Base-by-base conservation (phyloP, 2,797 vertebrate genomes). In the Aotus griseimembra region DNA sequence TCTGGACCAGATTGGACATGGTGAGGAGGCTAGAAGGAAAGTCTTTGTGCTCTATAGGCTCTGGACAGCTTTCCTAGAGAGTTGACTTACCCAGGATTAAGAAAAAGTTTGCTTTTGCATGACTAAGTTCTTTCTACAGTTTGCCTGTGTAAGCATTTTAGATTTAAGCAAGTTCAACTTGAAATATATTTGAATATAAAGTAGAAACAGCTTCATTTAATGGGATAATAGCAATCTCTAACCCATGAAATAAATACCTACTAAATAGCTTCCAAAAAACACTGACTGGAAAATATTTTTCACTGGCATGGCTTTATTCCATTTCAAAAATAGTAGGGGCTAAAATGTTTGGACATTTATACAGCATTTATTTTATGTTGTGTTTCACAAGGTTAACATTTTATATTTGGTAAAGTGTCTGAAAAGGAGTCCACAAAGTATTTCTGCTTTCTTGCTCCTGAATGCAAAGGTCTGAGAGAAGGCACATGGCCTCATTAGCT, bases 131-230 rank as follows among this genome's bases (percentile, higher is more conserved):
- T 58, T 95, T 88, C 24, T 93, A 44, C 41, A 84, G n/a, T 95
- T 97, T 97, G 76, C 33, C 90, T 95, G 24, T 75, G 14, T 94
- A 96, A 93, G 44, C 76, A 97, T 92, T 97, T 96, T 90, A 91
- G 64, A 93, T 93, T 97, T 96, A 92, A 93, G 33, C 75, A 94
- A 83, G 33, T 93, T 92, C 84, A 84, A 91, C 80, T 92, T 86
- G 82, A 93, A 96, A 39, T 88, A n/a, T 83, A 95, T 94, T 93
- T 87, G 80, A 97, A 88, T 82, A 86, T 70, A 92, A 72, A 84
- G 41, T 67, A 95, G n/a, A 94, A 96, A 93, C 2, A 87, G 44
- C 22, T 93, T 93, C 70, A 94, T 88, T 96, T 94, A 76, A 17
- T 86, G 80, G 61, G 70, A 67, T 83, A 95, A 88, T 36, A 79